phyloP scores from a whole-genome alignment of 2,888 invertebrate species.

The Diaperis boleti region DNA sequence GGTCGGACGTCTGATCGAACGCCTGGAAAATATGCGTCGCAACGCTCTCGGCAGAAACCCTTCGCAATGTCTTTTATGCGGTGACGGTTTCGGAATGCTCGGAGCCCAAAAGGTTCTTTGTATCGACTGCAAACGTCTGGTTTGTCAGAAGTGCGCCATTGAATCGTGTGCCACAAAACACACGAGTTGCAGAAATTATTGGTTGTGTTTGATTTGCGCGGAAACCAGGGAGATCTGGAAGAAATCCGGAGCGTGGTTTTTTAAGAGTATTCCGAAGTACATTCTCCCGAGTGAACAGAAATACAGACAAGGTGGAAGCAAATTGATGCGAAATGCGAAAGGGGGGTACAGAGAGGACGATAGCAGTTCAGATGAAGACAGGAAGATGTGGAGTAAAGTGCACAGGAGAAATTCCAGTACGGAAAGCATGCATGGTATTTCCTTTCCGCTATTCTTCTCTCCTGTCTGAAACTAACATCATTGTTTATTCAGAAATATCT shows the following conservation, averaged over 20 bases:
- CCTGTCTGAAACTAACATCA: no score
- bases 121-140: constrained; percentile 79
- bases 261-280: constrained; percentile 90
- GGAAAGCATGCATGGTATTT: constrained; percentile 61
- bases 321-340: constrained; percentile 60
- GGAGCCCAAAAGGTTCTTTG: constrained; percentile 83
- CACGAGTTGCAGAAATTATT: constrained; percentile 68
- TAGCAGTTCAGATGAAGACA: constrained; percentile 64
- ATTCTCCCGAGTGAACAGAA: constrained; percentile 73
- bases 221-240: constrained; percentile 98
- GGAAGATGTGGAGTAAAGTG: constrained; percentile 55
- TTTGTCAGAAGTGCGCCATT: constrained; percentile 92
- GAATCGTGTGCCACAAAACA: constrained; percentile 71
- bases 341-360: constrained; percentile 59
- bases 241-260: constrained; percentile 98
- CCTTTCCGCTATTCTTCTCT: not conserved
- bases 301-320: constrained; percentile 64
- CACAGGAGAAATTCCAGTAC: constrained; percentile 61
- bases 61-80: constrained; percentile 78
- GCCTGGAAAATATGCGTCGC: constrained; percentile 82
- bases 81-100: constrained; percentile 81
- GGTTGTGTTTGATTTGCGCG: constrained; percentile 94
- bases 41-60: constrained; percentile 62
- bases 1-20: constrained; percentile 85
- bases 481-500: no score